Percentiles rank a stretch among this genome's conserved stretches.
Evolutionary conservation across 1,140 invertebrate genomes (phyloP).

Genomic region (Nylanderia fulva): DNA sequence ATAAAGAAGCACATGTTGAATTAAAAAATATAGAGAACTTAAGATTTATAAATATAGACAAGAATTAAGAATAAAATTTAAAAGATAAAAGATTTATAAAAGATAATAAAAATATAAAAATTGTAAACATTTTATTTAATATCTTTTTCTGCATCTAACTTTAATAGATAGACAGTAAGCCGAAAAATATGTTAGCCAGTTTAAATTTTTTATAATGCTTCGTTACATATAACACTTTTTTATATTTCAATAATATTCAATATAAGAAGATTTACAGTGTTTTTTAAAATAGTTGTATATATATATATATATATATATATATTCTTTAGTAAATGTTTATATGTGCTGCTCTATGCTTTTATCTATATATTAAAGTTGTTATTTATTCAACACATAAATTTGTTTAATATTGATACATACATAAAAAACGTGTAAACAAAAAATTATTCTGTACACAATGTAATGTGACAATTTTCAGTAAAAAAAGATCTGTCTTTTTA

Average conservation of each 20-base stretch:
- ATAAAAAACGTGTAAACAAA: background rate
- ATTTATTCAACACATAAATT: constrained; percentile 22
- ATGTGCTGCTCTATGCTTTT: background rate
- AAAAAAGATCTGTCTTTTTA: background rate
- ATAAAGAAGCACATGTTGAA: background rate
- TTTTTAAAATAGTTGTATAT: background rate
- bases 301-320: too few relatives aligned
- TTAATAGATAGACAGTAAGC: background rate
- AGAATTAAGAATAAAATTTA: constrained; percentile 7
- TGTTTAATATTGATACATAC: background rate
- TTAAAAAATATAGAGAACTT: background rate
- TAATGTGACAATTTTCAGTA: background rate
- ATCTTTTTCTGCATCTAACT: background rate
- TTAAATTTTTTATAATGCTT: background rate
- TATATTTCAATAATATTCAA: background rate
- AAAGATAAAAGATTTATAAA: background rate
- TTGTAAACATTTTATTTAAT: background rate
- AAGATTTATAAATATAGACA: background rate
- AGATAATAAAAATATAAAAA: background rate
- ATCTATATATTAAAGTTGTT: background rate
- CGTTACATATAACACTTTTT: background rate
- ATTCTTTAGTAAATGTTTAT: too few relatives aligned
- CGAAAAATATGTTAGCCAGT: background rate
- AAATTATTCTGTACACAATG: background rate
- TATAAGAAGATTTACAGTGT: background rate